phyloP scores from a whole-genome alignment of 2,797 vertebrate species.

The Trachurus trachurus region DNA sequence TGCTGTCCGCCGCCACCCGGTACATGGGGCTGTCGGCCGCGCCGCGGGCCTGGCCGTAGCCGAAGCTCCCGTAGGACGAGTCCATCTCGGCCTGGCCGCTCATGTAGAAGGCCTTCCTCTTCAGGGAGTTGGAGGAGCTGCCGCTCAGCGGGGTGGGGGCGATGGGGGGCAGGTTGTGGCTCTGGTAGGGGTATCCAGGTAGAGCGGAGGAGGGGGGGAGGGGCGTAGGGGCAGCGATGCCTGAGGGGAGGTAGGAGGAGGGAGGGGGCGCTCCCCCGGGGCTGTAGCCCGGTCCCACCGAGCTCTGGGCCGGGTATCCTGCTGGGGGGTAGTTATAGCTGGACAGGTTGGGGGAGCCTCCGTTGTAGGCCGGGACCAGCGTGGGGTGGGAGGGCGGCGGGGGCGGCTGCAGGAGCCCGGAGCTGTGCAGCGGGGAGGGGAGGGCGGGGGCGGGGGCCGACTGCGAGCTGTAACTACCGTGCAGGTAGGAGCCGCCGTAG shows the following conservation, averaged over 20 bases:
- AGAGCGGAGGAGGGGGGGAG: constrained; percentile 91
- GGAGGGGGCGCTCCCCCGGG: constrained; percentile 94
- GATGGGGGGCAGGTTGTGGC: constrained; percentile 93
- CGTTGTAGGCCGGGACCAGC: constrained; percentile 93
- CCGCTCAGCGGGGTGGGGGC: constrained; percentile 92
- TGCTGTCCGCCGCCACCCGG: constrained; percentile 90
- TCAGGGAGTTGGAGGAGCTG: constrained; percentile 93
- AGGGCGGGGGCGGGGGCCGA: constrained; percentile 84
- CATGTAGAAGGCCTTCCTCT: constrained; percentile 98
- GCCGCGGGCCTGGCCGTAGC: constrained; percentile 93
- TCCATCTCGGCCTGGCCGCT: constrained; percentile 95
- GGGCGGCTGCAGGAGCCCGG: constrained; percentile 91
- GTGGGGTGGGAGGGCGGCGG: constrained; percentile 81
- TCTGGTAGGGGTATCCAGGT: constrained; percentile 96
- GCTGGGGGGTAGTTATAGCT: constrained; percentile 95
- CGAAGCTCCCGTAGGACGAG: constrained; percentile 94
- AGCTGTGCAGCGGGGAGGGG: constrained; percentile 93
- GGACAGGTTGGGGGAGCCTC: constrained; percentile 93
- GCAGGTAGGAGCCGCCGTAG: constrained; percentile 95
- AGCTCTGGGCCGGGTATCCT: constrained; percentile 93
- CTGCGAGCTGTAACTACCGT: constrained; percentile 94
- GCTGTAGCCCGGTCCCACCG: constrained; percentile 94
- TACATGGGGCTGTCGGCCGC: constrained; percentile 93
- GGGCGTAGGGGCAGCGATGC: constrained; percentile 95
- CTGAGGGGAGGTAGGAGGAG: constrained; percentile 94